Evolutionary conservation across 2,888 invertebrate species (phyloP), one percentile per base, ranked within the genome.

Genomic region (Idaea straminata): DNA sequence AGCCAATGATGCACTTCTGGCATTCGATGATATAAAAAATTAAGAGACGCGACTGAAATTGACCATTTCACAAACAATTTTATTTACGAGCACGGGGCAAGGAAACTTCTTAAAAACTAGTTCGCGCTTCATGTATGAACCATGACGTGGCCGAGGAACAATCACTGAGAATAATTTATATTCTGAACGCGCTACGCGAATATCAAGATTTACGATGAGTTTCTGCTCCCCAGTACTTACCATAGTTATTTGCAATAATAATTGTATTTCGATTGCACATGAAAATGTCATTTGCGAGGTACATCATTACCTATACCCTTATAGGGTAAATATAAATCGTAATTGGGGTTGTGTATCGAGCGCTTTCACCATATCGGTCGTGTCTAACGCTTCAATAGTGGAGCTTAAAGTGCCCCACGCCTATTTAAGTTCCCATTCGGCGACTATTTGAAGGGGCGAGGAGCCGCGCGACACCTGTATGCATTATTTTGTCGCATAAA

Each of bases 91-190:
- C 77, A 70, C 80, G 81, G 80, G 80, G 80, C 79, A 78, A 74
- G 80, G 78, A 78, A 77, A 79, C 81, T 77, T 84, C 82, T 81
- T 85, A 87, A 91, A 91, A 91, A 89, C 88, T 91, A 92, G 89
- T 87, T 89, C 86, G 84, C 87, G 87, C 89, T 92, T 93, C 91
- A 93, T 91, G 92, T 92, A 91, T 93, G 92, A 93, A 92, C 90
- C 92, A 92, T 92, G 91, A 88, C 87, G 87, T 82, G 83, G 85
- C 88, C 13, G 47, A 91, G 88, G 90, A 90, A 92, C 91, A 91
- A 92, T 89, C 88, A 89, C 84, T 80, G 79, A 80, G 90, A 91
- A 92, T 93, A 93, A 92, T 93, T 93, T 91, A 93, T 93, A 91
- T 91, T 92, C 91, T 81, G 87, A 87, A 87, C 89, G 91, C 90